phyloP scores from a whole-genome alignment of 2,797 vertebrate genomes.

The Falco naumanni region DNA sequence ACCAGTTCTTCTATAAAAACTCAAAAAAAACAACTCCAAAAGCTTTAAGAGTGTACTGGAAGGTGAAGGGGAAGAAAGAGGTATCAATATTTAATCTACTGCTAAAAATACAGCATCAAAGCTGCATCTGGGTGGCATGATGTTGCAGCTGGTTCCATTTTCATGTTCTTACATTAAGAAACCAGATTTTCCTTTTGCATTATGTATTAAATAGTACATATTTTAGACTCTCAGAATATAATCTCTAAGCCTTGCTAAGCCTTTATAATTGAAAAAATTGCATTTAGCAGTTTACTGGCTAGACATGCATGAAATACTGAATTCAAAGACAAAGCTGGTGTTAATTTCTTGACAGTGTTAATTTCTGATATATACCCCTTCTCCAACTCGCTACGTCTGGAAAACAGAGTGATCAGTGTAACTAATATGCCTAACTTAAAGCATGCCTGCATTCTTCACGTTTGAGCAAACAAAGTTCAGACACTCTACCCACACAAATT shows the following conservation, averaged over 20 bases:
- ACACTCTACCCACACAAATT: neutral
- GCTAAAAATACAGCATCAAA: slow-evolving; percentile 47
- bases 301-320: neutral
- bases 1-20: neutral
- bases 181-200: slow-evolving; percentile 60
- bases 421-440: neutral
- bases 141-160: slow-evolving; percentile 31
- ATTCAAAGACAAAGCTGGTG: neutral
- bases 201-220: slow-evolving; percentile 47
- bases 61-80: slow-evolving; percentile 9
- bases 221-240: slow-evolving; percentile 44
- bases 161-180: slow-evolving; percentile 47
- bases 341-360: neutral
- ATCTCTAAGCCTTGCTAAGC: slow-evolving; percentile 35
- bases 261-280: slow-evolving; percentile 43
- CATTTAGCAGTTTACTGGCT: neutral
- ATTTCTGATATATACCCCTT: neutral
- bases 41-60: slow-evolving; percentile 4
- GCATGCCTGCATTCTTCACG: neutral
- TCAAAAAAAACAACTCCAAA: neutral
- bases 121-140: slow-evolving; percentile 42
- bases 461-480: neutral
- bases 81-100: slow-evolving; percentile 67
- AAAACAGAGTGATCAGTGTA: neutral
- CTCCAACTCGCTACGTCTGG: neutral